Conservation (phyloP, 2,113 vertebrate species). For the Vireo altiloquus region DNA sequence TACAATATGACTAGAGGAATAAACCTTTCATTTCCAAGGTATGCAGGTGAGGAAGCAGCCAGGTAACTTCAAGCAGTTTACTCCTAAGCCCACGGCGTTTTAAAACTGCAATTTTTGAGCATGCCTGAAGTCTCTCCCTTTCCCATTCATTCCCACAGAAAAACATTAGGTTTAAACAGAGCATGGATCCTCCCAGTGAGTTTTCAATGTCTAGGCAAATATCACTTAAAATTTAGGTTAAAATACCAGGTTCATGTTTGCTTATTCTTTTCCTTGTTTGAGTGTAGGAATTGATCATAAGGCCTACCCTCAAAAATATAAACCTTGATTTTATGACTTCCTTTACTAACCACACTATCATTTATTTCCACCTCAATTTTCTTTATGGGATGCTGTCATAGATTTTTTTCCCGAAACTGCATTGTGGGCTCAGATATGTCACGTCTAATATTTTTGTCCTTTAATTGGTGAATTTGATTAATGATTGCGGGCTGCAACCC, state of each 20-base stretch:
- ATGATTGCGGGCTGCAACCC: accelerated
- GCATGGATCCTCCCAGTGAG: accelerated
- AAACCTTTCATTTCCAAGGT: background rate
- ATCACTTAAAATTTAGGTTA: background rate
- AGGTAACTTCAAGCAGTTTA: background rate
- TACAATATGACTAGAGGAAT: background rate
- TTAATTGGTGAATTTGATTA: background rate
- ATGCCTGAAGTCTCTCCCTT: background rate
- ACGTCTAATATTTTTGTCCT: background rate
- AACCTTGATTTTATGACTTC: constrained; percentile 11
- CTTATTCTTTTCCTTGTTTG: background rate
- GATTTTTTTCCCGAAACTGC: background rate
- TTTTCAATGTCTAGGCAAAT: background rate
- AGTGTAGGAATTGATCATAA: background rate
- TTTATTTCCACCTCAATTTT: background rate
- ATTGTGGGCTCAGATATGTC: background rate
- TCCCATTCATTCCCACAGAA: accelerated
- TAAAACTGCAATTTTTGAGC: background rate
- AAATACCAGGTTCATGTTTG: accelerated
- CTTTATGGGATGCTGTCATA: background rate
- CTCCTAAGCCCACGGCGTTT: background rate
- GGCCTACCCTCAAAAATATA: background rate
- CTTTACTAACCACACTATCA: background rate
- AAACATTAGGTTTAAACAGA: background rate
- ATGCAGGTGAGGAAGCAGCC: background rate